phyloP scores from a whole-genome alignment of 2,797 vertebrate species.

The Sebastes vulpes region DNA sequence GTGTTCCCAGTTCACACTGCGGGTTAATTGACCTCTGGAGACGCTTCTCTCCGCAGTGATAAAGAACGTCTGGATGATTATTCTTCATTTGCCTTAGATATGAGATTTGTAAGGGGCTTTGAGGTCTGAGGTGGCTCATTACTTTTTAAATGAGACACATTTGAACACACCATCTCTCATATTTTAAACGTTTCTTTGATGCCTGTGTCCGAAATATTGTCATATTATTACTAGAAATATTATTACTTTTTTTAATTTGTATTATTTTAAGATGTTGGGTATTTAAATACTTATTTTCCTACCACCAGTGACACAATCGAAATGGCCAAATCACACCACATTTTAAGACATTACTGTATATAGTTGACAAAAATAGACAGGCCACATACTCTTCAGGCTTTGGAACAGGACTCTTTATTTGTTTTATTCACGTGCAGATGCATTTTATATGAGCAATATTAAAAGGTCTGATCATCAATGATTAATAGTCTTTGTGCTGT shows the following conservation, averaged over 20 bases:
- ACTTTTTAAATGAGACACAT: slow-evolving; percentile 30
- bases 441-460: slow-evolving; percentile 77
- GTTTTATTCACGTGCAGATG: slow-evolving; percentile 57
- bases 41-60: slow-evolving; percentile 39
- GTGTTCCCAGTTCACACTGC: slow-evolving; percentile 40
- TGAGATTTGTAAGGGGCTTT: slow-evolving; percentile 34
- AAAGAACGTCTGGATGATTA: slow-evolving; percentile 64
- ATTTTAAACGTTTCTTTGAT: slow-evolving; percentile 30
- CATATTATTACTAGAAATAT: background rate
- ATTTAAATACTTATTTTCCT: background rate
- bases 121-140: slow-evolving; percentile 34
- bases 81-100: slow-evolving; percentile 35
- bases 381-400: background rate
- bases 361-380: background rate
- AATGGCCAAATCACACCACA: background rate
- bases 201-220: slow-evolving; percentile 4
- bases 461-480: slow-evolving; percentile 84
- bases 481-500: slow-evolving; percentile 83
- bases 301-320: background rate
- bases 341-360: background rate
- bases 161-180: slow-evolving; percentile 12
- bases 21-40: slow-evolving; percentile 77
- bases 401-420: slow-evolving; percentile 25
- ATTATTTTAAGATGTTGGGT: background rate
- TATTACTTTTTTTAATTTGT: background rate